phyloP scores from a whole-genome alignment of 2,113 vertebrate genomes.

The Sebastes schlegelii region DNA sequence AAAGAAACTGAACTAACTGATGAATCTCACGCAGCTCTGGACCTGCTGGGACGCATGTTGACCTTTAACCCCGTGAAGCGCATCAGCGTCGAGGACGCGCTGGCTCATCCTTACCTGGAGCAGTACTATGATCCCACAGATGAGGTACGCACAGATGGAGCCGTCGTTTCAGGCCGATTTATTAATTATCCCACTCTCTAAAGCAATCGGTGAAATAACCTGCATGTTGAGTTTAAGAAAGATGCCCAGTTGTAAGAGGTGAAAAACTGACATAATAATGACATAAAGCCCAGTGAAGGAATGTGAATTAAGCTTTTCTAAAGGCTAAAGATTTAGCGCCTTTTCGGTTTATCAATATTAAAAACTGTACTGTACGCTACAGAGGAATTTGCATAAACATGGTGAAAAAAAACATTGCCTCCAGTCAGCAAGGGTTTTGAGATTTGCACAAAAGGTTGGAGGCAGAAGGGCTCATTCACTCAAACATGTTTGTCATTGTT shows the following conservation, averaged over 20 bases:
- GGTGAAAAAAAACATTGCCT: too few relatives aligned
- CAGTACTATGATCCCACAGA: conserved; percentile 94
- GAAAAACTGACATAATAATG: not conserved
- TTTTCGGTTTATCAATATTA: too few relatives aligned
- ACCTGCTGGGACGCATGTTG: conserved; percentile 91
- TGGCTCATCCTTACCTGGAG: conserved; percentile 92
- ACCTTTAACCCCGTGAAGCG: conserved; percentile 93
- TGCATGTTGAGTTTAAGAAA: not conserved
- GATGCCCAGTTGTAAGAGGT: not conserved
- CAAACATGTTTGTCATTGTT: conserved; percentile 19
- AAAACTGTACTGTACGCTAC: too few relatives aligned
- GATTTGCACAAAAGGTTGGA: not conserved
- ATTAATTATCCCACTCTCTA: not conserved
- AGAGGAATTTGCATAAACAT: too few relatives aligned
- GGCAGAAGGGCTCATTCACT: conserved; percentile 2
- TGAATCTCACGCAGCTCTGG: conserved; percentile 83
- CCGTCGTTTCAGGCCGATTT: too few relatives aligned
- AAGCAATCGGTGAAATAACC: not conserved
- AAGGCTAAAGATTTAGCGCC: too few relatives aligned
- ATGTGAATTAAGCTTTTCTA: too few relatives aligned
- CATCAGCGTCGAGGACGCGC: conserved; percentile 91
- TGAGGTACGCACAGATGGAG: conserved; percentile 82
- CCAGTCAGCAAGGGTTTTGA: not conserved
- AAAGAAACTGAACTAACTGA: conserved; percentile 1
- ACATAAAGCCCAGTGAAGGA: too few relatives aligned